These are phyloP conservation scores for Pseudoips prasinana DNA, from an alignment of 2,888 invertebrate genomes.

Conservation along the genomic window DNA sequence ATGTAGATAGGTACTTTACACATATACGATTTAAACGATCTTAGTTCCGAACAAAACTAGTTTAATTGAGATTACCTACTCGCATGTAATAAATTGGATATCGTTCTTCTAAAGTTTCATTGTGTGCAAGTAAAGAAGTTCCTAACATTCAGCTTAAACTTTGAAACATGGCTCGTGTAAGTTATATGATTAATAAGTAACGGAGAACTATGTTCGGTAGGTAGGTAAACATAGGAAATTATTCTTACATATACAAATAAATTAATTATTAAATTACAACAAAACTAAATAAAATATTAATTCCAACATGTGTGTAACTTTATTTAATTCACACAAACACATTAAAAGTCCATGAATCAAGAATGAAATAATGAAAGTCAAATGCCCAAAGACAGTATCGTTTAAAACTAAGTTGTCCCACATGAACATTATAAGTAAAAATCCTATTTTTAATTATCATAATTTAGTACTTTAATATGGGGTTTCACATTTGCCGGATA, in stretches of 20 bases:
- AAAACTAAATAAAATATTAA: too few species aligned
- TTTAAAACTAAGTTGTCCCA: too few species aligned
- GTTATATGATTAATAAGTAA: conserved; percentile 1
- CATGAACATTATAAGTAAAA: too few species aligned
- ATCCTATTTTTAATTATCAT: too few species aligned
- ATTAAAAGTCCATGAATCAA: too few species aligned
- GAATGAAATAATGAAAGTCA: too few species aligned
- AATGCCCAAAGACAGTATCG: too few species aligned
- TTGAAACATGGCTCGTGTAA: conserved; percentile 1
- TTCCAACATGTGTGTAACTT: too few species aligned
- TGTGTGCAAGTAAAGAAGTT: conserved; percentile 17
- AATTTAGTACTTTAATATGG: too few species aligned
- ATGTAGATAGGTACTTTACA: conserved; percentile 43
- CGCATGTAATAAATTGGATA: conserved; percentile 27
- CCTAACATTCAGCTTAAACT: conserved; percentile 6
- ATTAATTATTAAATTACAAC: too few species aligned
- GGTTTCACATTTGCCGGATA: too few species aligned
- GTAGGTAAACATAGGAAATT: neutral
- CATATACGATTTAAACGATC: conserved; percentile 55
- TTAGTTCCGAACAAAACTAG: conserved; percentile 48
- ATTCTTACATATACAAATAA: neutral
- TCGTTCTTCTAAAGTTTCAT: conserved; percentile 17
- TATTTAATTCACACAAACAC: too few species aligned
- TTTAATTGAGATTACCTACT: conserved; percentile 45
- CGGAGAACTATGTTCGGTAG: neutral